phyloP scores from a whole-genome alignment of 2,888 invertebrate species.

The Agrochola lota region DNA sequence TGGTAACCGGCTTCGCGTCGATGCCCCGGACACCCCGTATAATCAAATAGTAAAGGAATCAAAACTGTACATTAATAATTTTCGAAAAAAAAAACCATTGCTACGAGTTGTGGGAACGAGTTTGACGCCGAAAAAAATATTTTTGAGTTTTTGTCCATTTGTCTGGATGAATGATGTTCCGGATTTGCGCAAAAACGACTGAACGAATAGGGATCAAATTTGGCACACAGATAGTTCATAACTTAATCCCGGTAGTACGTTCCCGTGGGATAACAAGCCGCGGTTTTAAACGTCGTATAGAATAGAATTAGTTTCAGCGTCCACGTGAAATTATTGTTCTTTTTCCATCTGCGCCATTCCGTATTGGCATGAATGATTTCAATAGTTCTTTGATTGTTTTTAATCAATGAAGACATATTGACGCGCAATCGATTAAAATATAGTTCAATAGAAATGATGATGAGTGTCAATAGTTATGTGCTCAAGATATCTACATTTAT shows the following conservation, averaged over 20 bases:
- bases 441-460: slow-evolving; percentile 21
- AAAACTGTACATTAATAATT: neutral
- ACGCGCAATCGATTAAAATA: slow-evolving; percentile 30
- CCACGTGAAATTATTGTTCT: slow-evolving; percentile 9
- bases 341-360: slow-evolving; percentile 20
- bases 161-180: neutral
- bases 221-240: neutral
- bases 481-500: slow-evolving; percentile 19
- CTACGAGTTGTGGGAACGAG: too few relatives aligned
- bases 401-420: slow-evolving; percentile 54
- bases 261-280: neutral
- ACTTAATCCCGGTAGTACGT: neutral
- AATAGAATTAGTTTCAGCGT: slow-evolving; percentile 7
- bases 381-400: slow-evolving; percentile 53
- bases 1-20: too few relatives aligned
- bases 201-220: neutral
- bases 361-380: slow-evolving; percentile 43
- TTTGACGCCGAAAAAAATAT: neutral
- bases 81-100: neutral
- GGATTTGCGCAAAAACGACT: neutral
- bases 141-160: neutral
- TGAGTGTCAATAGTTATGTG: slow-evolving; percentile 16
- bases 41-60: neutral
- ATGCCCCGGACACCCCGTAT: too few relatives aligned
- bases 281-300: neutral